Percentiles rank a stretch among this genome's conserved stretches.
phyloP scores from a whole-genome alignment of 1,140 invertebrate species.

The Oryzaephilus surinamensis region DNA sequence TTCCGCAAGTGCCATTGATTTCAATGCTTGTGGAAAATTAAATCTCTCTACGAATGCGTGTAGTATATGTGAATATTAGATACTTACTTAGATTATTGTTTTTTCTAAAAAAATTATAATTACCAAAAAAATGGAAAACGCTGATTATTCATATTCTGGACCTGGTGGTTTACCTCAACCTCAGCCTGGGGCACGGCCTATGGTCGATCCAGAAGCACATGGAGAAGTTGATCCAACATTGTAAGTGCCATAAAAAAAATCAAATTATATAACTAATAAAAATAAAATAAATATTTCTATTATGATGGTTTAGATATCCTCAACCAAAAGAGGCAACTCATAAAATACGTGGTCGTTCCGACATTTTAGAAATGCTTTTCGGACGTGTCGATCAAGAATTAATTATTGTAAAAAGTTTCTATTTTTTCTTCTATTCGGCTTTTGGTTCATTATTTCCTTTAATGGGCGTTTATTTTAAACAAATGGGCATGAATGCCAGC shows the following conservation, averaged over 20 bases:
- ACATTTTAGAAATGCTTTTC: conserved; percentile 73
- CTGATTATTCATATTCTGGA: conserved; percentile 23
- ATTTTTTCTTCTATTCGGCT: conserved; percentile 99
- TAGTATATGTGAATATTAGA: no score
- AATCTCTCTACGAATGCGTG: no score
- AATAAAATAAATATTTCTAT: conserved; percentile 1
- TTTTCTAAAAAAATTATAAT: no score
- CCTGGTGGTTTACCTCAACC: conserved; percentile 15
- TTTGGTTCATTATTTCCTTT: conserved; percentile 96
- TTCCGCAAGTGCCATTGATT: no score
- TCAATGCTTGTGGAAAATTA: no score
- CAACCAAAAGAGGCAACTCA: conserved; percentile 78
- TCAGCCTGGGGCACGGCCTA: conserved; percentile 42
- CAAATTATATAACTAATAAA: background rate
- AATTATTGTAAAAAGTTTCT: conserved; percentile 90
- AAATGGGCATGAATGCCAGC: conserved; percentile 94
- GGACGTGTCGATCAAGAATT: conserved; percentile 80
- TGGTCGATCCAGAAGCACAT: conserved; percentile 60
- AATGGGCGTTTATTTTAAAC: conserved; percentile 98
- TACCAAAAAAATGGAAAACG: conserved; percentile 16
- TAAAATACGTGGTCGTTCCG: conserved; percentile 75
- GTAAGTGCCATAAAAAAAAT: no score
- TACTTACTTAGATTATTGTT: no score
- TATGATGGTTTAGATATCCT: conserved; percentile 46
- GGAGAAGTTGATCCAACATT: conserved; percentile 64